These are phyloP conservation scores for Frieseomelitta varia DNA, from an alignment of 1,140 invertebrate species.

Conservation along the genomic window DNA sequence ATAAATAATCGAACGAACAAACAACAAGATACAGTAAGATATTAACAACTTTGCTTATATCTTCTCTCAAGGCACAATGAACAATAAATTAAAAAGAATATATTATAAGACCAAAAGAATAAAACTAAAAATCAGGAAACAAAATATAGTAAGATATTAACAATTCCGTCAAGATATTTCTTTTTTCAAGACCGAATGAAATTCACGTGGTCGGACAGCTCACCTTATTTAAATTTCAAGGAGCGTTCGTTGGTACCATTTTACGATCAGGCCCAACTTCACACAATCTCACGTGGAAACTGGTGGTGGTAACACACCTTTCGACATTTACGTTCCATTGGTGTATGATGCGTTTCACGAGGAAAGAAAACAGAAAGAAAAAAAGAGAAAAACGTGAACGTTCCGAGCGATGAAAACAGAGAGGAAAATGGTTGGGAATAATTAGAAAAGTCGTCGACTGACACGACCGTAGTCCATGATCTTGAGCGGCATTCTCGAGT, in stretches of 20 bases:
- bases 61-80: no score
- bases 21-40: no score
- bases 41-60: no score
- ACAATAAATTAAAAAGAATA: no score
- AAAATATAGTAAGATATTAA: neutral
- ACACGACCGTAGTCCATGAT: constrained; percentile 74
- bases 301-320: no score
- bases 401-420: constrained; percentile 5
- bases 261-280: neutral
- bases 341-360: neutral
- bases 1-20: no score
- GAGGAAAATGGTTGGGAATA: constrained; percentile 59
- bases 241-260: constrained; percentile 3
- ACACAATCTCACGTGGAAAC: neutral
- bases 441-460: constrained; percentile 62
- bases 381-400: neutral
- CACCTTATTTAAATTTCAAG: neutral
- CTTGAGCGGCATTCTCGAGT: constrained; percentile 72
- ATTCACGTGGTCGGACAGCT: neutral
- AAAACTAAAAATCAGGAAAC: no score
- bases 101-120: no score
- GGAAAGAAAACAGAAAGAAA: no score
- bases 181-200: neutral
- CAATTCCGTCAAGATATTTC: neutral
- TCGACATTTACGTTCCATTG: no score